Percentiles rank a stretch among this genome's conserved stretches.
Conservation (phyloP, 2,888 invertebrate species). For the Timema cristinae region DNA sequence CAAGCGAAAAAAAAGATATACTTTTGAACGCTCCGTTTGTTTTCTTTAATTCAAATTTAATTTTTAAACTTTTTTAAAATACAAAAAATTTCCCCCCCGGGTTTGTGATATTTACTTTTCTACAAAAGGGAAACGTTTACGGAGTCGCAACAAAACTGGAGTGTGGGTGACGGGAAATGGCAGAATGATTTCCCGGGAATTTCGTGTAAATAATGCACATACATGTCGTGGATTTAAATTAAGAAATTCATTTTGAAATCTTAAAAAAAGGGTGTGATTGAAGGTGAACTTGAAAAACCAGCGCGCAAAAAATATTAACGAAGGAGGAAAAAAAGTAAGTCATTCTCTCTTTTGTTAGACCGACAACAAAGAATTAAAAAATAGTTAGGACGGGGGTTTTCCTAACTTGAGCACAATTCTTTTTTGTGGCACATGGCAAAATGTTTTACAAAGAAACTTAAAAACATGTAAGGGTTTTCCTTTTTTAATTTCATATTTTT, state of each 20-base stretch:
- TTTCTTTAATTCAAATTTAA: not conserved
- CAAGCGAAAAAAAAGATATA: no score
- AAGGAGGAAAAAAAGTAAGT: constrained; percentile 16
- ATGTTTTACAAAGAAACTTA: constrained; percentile 29
- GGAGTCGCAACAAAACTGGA: not conserved
- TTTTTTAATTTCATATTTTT: no score
- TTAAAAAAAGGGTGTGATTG: not conserved
- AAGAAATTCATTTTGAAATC: constrained; percentile 28
- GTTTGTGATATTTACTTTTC: not conserved
- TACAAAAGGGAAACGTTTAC: constrained; percentile 4
- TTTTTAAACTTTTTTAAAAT: not conserved
- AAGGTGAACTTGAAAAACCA: constrained; percentile 23
- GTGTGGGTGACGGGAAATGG: constrained; percentile 30
- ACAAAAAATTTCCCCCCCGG: not conserved
- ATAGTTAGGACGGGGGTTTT: constrained; percentile 25
- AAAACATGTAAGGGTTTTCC: not conserved
- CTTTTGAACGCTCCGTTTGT: not conserved
- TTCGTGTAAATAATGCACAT: constrained; percentile 29
- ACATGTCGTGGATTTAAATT: constrained; percentile 28
- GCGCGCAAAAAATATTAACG: constrained; percentile 28
- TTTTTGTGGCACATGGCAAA: constrained; percentile 31
- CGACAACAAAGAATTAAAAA: constrained; percentile 28
- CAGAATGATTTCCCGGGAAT: constrained; percentile 31
- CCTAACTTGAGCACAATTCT: constrained; percentile 27
- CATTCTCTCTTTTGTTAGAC: constrained; percentile 30